A percentile compares a stretch with the other conserved stretches of the same genome.
Evolutionary conservation across 2,888 invertebrate genomes (phyloP).

Genomic region (Romanomermis culicivorax): DNA sequence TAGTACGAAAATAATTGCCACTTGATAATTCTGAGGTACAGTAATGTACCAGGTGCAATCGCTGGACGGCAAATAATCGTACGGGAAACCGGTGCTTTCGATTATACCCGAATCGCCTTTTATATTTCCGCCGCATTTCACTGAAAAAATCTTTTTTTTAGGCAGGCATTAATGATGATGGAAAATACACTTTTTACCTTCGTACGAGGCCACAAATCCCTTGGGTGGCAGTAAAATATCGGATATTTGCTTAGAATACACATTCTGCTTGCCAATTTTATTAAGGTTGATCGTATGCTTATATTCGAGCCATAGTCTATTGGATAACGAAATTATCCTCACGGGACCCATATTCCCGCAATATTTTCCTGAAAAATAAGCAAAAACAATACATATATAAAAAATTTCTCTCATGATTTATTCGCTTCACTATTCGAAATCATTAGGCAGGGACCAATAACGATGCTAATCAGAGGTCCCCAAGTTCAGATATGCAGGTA

Average conservation of each 20-base stretch:
- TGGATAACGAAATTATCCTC: conserved; percentile 55
- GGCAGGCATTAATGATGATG: background rate
- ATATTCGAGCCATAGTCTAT: conserved; percentile 71
- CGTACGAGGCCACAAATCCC: conserved; percentile 72
- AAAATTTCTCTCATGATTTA: no score
- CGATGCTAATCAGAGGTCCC: no score
- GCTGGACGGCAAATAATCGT: conserved; percentile 83
- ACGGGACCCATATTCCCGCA: conserved; percentile 60
- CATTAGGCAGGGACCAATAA: no score
- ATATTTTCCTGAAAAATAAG: conserved; percentile 43
- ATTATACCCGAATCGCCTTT: conserved; percentile 54
- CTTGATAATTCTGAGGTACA: conserved; percentile 65
- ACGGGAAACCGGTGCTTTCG: conserved; percentile 91
- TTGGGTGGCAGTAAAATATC: no score
- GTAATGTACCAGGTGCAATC: conserved; percentile 87
- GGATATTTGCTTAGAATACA: no score
- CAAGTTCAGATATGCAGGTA: no score
- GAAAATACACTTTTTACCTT: conserved; percentile 41
- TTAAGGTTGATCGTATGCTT: no score
- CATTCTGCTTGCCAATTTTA: no score
- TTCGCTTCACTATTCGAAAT: no score
- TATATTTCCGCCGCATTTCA: conserved; percentile 57
- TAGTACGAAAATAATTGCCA: conserved; percentile 78
- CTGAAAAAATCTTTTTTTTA: conserved; percentile 8
- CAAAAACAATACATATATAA: no score